phyloP scores from a whole-genome alignment of 2,797 vertebrate species.

The Catamblyrhynchus diadema region DNA sequence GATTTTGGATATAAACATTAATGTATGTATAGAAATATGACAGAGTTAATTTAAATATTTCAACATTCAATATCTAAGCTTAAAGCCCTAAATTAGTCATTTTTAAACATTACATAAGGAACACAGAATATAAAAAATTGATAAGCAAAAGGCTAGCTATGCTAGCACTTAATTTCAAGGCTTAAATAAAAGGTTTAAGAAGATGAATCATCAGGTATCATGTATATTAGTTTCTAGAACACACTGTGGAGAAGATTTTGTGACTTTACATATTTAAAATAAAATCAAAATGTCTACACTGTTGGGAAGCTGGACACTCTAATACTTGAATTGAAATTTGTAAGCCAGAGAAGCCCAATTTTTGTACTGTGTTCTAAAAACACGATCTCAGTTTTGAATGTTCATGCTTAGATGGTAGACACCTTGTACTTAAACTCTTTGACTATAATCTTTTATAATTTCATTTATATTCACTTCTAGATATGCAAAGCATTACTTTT shows the following conservation, averaged over 20 bases:
- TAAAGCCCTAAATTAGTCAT: background rate
- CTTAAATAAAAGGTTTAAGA: background rate
- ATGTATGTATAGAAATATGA: background rate
- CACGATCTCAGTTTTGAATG: background rate
- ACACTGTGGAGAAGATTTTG: background rate
- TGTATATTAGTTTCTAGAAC: background rate
- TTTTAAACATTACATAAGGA: background rate
- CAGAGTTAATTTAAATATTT: background rate
- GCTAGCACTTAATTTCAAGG: background rate
- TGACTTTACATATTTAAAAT: background rate
- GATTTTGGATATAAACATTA: background rate
- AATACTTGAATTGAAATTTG: background rate
- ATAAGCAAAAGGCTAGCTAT: background rate
- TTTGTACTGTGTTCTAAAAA: background rate
- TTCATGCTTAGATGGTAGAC: background rate
- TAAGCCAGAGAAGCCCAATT: accelerated
- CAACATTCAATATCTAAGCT: background rate
- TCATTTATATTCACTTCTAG: background rate
- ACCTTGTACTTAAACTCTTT: background rate
- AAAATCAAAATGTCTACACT: background rate
- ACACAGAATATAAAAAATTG: background rate
- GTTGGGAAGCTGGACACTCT: background rate
- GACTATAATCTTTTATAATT: background rate
- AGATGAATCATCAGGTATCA: background rate
- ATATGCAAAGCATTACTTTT: accelerated